phyloP scores from a whole-genome alignment of 2,113 vertebrate species.

The Tylochromis polylepis region DNA sequence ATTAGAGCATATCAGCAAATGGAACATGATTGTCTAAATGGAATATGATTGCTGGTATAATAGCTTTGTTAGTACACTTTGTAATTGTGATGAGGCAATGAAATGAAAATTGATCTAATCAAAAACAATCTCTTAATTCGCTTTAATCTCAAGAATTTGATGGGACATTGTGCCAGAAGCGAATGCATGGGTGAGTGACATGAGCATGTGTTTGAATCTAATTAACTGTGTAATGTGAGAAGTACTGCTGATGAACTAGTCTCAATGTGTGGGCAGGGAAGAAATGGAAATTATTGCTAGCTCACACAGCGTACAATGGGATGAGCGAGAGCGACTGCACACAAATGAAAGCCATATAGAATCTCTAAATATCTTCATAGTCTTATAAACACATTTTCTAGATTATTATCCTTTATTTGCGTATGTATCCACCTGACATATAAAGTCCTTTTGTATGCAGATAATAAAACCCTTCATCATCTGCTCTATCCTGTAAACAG shows the following conservation, averaged over 20 bases:
- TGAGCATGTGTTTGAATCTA: conserved; percentile 49
- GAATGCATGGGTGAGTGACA: conserved; percentile 36
- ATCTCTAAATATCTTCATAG: neutral
- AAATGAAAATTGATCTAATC: conserved; percentile 58
- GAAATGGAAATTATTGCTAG: conserved; percentile 11
- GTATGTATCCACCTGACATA: neutral
- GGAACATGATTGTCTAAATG: conserved; percentile 39
- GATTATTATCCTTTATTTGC: neutral
- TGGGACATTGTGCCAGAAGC: conserved; percentile 54
- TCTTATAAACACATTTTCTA: neutral
- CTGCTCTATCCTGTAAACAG: neutral
- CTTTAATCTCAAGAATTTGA: conserved; percentile 54
- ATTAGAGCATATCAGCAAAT: conserved; percentile 43
- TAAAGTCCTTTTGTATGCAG: neutral
- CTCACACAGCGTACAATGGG: neutral
- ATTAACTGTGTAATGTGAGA: conserved; percentile 58
- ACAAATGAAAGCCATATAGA: neutral
- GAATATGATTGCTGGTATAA: conserved; percentile 49
- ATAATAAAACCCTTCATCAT: conserved; percentile 25
- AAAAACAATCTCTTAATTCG: conserved; percentile 61
- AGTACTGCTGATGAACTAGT: conserved; percentile 45
- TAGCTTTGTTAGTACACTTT: conserved; percentile 44
- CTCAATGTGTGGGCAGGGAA: conserved; percentile 11
- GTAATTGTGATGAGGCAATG: conserved; percentile 51
- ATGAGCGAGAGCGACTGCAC: neutral